Base-by-base conservation (phyloP, 2,888 invertebrate genomes). In the Tetranychus piercei region DNA sequence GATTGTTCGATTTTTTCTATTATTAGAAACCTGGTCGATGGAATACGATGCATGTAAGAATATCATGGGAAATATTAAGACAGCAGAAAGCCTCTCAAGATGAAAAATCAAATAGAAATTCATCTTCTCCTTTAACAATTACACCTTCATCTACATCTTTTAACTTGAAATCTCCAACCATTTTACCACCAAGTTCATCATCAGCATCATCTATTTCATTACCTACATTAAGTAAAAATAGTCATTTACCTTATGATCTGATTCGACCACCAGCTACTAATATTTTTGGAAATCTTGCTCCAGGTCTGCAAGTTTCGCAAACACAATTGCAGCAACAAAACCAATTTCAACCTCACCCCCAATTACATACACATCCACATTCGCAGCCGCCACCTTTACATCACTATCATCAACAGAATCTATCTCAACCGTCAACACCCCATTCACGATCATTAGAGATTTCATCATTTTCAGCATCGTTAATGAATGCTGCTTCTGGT, bases 11-110 rank as follows among this genome's bases (percentile, higher is more conserved):
- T 22, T 69, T 71, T 15, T 1, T n/a, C 20, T 71, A 11, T n/a
- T 6, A 18, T 64, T 84, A 94, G 94, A 94, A 94, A 88, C 88
- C 90, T 79, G 94, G 96, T 78, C 92, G 93, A 81, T 97, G 96
- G 96, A 96, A 96, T 84, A 94, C 95, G 64, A 96, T 96, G 91
- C 96, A 97, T 83, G 96, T 96, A 23, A 87, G 94, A 78, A 93
- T 97, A 81, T 96, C 96, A 77, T 95, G 95, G 94, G 95, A 95
- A 84, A 95, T 97, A 80, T 94, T 94, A 84, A 91, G 92, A 81
- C 92, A 94, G 81, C 94, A 95, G 82, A 89, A 89, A 81, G 90
- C 90, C 81, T 86, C 87, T 73, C 86, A 89, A 67, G 76, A 76
- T 15, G 75, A 75, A 6, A 76, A 78, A n/a, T 66, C 71, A 15